Percentiles rank a stretch among this genome's conserved stretches.
These are phyloP conservation scores for Copsychus sechellarum DNA, from an alignment of 2,113 vertebrate species.

Conservation along the genomic window DNA sequence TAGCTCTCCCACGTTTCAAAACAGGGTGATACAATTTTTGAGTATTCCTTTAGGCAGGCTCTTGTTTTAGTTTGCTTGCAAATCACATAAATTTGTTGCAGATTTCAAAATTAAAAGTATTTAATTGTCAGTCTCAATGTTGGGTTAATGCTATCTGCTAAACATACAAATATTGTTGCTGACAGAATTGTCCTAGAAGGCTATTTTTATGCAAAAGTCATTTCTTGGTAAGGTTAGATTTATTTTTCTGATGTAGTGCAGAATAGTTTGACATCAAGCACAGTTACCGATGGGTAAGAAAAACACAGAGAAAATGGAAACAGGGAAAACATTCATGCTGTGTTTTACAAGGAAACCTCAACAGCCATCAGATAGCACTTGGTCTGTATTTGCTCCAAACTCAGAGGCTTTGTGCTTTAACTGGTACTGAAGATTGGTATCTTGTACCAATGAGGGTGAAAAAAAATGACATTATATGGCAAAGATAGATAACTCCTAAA, in stretches of 20 bases:
- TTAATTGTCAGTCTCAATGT: not conserved
- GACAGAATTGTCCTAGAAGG: not conserved
- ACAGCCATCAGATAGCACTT: not conserved
- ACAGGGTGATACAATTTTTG: not conserved
- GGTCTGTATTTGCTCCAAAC: not conserved
- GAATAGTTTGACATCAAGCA: not conserved
- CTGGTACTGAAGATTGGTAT: not conserved
- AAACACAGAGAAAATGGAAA: not conserved
- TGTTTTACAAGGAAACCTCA: not conserved
- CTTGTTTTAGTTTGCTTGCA: not conserved
- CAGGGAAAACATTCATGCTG: not conserved
- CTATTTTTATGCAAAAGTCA: not conserved
- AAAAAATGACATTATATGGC: not conserved
- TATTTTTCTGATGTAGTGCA: not conserved
- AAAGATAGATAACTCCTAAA: not conserved
- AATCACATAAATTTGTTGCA: not conserved
- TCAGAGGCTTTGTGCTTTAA: not conserved
- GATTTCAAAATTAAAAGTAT: not conserved
- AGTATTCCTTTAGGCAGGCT: not conserved
- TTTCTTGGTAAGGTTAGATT: not conserved
- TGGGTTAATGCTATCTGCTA: not conserved
- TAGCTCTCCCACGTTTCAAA: not conserved
- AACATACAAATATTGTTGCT: not conserved
- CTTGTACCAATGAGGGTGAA: not conserved
- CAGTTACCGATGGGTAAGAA: not conserved